Evolutionary conservation across 2,797 vertebrate species (phyloP).

Genomic region (Crypturellus tataupa): DNA sequence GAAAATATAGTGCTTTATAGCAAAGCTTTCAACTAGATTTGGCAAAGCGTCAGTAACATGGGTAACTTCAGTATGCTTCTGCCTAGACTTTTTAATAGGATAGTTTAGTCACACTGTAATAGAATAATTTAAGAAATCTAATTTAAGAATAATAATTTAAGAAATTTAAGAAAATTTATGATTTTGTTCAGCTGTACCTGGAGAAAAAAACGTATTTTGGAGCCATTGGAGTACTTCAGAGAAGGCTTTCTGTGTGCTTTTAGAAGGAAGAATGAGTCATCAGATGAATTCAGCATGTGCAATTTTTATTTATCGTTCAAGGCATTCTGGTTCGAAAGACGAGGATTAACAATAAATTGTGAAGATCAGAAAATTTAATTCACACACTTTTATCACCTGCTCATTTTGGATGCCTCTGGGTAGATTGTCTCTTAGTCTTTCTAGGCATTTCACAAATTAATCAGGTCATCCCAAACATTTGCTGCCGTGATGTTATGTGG

Average conservation of each 20-base stretch:
- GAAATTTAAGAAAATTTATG: background rate
- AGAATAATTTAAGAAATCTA: background rate
- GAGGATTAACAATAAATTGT: background rate
- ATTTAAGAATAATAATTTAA: background rate
- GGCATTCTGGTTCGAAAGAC: background rate
- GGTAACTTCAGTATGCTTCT: background rate
- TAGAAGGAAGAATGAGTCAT: background rate
- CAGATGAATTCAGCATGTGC: background rate
- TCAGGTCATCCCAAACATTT: background rate
- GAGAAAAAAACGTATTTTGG: background rate
- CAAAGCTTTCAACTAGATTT: background rate
- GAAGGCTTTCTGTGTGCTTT: background rate
- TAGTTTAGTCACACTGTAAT: background rate
- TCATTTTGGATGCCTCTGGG: background rate
- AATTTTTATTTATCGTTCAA: rapidly evolving
- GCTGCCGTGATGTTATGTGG: background rate
- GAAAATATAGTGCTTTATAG: background rate
- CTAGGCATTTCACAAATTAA: background rate
- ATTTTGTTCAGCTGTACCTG: background rate
- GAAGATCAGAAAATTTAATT: background rate
- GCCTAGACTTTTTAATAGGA: background rate
- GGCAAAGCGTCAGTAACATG: background rate
- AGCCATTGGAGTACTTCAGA: background rate
- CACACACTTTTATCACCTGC: background rate
- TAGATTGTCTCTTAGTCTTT: background rate